A percentile compares a stretch with the other conserved stretches of the same genome.
Conservation (phyloP, 2,113 vertebrate species). For the Psettodes erumei region DNA sequence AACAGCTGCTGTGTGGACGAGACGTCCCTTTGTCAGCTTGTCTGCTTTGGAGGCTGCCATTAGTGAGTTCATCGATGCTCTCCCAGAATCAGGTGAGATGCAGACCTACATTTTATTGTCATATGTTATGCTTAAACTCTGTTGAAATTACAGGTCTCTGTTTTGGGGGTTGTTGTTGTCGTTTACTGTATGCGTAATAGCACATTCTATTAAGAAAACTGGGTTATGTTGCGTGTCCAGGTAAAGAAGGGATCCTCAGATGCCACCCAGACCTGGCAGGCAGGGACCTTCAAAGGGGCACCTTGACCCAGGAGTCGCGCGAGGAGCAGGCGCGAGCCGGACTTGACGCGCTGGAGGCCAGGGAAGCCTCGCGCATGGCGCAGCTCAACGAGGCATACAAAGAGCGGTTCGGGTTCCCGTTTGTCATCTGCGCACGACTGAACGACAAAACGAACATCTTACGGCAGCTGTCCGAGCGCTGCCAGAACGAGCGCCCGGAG, state of each 20-base stretch:
- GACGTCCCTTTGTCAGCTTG: constrained; percentile 77
- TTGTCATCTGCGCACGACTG: constrained; percentile 86
- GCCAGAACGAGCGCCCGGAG: constrained; percentile 47
- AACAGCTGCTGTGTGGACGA: constrained; percentile 84
- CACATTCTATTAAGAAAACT: background rate
- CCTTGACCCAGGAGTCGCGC: constrained; percentile 81
- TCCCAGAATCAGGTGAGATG: constrained; percentile 83
- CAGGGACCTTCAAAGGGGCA: constrained; percentile 79
- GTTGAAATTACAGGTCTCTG: background rate
- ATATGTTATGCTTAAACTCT: background rate
- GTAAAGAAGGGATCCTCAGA: constrained; percentile 87
- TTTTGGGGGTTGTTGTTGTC: background rate
- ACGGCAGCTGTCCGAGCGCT: constrained; percentile 75
- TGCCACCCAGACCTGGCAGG: constrained; percentile 88
- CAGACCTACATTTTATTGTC: background rate
- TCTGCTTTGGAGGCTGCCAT: constrained; percentile 78
- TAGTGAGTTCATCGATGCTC: constrained; percentile 83
- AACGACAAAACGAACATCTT: constrained; percentile 73
- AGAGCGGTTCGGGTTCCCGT: constrained; percentile 86
- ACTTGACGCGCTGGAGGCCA: constrained; percentile 69
- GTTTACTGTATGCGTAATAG: background rate
- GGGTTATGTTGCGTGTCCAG: constrained; percentile 65
- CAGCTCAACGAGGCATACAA: constrained; percentile 84
- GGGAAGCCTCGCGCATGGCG: constrained; percentile 66
- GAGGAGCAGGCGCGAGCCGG: constrained; percentile 84